A percentile compares a stretch with the other conserved stretches of the same genome.
These are phyloP conservation scores for Ellobium chinense DNA, from an alignment of 2,888 invertebrate genomes.

Conservation along the genomic window DNA sequence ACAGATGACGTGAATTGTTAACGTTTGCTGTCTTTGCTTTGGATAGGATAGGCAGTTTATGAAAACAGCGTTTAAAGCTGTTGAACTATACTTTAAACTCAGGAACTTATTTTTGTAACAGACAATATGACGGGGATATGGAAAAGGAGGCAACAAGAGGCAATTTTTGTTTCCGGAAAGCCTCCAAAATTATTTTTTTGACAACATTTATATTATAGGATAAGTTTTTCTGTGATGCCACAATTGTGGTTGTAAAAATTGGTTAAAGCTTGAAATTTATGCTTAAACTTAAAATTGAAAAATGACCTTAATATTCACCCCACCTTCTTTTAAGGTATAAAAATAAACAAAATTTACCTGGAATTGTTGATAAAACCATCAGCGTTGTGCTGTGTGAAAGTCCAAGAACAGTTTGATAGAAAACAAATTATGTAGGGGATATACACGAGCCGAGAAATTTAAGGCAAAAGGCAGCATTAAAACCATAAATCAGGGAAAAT, in stretches of 20 bases:
- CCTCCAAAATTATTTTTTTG: neutral
- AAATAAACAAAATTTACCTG: neutral
- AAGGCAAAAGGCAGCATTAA: neutral
- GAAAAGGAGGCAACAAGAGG: no score
- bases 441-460: neutral
- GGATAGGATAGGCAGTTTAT: no score
- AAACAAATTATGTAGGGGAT: neutral
- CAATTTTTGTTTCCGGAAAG: no score
- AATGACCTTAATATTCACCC: neutral
- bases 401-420: neutral
- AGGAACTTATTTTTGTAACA: no score
- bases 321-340: neutral
- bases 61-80: no score
- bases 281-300: neutral
- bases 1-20: neutral
- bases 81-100: no score
- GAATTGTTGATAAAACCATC: neutral
- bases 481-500: neutral
- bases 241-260: neutral
- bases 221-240: neutral
- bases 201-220: neutral
- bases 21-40: no score
- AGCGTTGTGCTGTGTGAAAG: neutral
- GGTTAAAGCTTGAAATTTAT: neutral
- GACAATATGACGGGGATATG: no score